Evolutionary conservation across 2,888 invertebrate genomes (phyloP), one percentile per base, ranked within the genome.

Genomic region (Dryococelus australis): DNA sequence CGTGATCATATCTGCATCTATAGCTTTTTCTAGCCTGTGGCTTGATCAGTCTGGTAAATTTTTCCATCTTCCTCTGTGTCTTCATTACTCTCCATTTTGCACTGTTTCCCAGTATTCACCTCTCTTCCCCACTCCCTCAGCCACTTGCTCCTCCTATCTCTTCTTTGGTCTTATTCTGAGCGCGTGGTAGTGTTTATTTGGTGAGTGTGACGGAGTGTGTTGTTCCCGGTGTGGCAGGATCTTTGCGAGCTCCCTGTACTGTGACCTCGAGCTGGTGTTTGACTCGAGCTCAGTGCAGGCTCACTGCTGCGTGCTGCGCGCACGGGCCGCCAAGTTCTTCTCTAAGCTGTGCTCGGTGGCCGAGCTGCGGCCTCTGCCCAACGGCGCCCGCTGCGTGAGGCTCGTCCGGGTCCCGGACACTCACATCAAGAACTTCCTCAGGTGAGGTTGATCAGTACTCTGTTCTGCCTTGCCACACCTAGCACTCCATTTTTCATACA

Each of bases 201-300:
- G 35, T 6, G 47, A 47, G 47, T 47, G 47, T 47, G 35, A 35
- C 8, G 47, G 16, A 16, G 47, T 47, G 47, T 13, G 2, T 47
- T 2, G 2, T 47, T 6, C 47, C 47, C 16, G 47, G 47, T 78
- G 51, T 94, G 93, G 88, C 93, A 94, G 94, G 93, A 94, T 95
- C 92, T 94, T 94, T 92, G 93, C 93, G 91, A 94, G 94, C 91
- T 94, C 94, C 90, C 93, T 94, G 90, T 94, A 94, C 92, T 93
- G 94, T 90, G 95, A 95, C 92, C 92, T 95, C 91, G 94, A 94
- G 92, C 93, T 95, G 92, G 93, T 93, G 91, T 93, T 94, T 91
- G 94, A 94, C 90, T 93, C 93, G 92, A 92, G 93, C 91, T 93
- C 94, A 92, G 92, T 95, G 92, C 92, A 93, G 91, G 94, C 94